Evolutionary conservation across 2,888 invertebrate species (phyloP).

Genomic region (Tanypteryx hageni): DNA sequence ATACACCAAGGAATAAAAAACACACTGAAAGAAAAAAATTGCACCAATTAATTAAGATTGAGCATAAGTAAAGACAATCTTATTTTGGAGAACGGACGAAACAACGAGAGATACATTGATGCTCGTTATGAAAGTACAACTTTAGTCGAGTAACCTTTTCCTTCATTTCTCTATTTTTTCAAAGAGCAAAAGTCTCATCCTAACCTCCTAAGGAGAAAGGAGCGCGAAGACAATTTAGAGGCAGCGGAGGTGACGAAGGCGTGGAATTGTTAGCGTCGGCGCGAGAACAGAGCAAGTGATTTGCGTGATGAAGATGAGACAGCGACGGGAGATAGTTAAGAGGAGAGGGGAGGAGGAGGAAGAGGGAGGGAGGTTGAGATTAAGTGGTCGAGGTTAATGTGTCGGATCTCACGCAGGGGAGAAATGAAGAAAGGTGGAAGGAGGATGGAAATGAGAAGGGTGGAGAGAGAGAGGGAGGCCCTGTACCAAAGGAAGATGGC

Average conservation of each 20-base stretch:
- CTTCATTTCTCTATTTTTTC: too few relatives aligned
- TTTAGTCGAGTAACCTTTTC: too few relatives aligned
- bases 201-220: neutral
- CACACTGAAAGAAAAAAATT: too few relatives aligned
- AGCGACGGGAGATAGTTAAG: neutral
- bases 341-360: neutral
- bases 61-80: too few relatives aligned
- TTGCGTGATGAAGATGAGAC: neutral
- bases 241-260: neutral
- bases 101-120: too few relatives aligned
- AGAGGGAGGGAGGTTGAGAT: neutral
- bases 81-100: too few relatives aligned
- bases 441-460: neutral
- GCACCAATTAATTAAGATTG: too few relatives aligned
- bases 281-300: neutral
- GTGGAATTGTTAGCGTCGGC: neutral
- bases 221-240: neutral
- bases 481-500: too few relatives aligned
- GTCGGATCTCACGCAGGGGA: neutral
- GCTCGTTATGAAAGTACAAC: too few relatives aligned
- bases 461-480: neutral
- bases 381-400: neutral
- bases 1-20: too few relatives aligned
- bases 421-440: neutral
- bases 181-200: neutral